Evolutionary conservation across 2,888 invertebrate species (phyloP).

Genomic region (Amiota mariae): DNA sequence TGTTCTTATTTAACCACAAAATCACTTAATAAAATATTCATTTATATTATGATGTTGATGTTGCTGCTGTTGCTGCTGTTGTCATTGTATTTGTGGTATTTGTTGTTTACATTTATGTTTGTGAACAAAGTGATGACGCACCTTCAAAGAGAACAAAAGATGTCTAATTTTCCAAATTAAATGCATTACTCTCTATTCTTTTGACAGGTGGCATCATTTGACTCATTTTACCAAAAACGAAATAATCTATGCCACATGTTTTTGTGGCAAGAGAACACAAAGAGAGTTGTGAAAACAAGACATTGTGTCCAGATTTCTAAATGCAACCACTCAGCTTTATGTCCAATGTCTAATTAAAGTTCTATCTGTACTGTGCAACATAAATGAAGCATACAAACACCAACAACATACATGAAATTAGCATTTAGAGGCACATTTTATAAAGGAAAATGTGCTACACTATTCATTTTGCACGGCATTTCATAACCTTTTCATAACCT

Average conservation of each 20-base stretch:
- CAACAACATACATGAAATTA: constrained; percentile 15
- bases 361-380: not conserved
- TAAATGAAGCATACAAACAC: constrained; percentile 9
- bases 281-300: too few species aligned
- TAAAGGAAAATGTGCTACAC: constrained; percentile 16
- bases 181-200: too few species aligned
- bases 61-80: too few species aligned
- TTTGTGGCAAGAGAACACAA: too few species aligned
- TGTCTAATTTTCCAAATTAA: too few species aligned
- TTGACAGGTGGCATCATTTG: too few species aligned
- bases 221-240: too few species aligned
- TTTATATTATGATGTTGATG: not conserved
- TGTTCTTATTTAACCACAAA: not conserved
- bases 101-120: not conserved
- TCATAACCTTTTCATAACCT: constrained; percentile 16
- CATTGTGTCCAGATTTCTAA: too few species aligned
- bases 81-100: constrained; percentile 15
- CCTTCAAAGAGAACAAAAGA: not conserved
- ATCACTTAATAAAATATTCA: constrained; percentile 24
- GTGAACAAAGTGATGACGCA: not conserved
- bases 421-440: constrained; percentile 25
- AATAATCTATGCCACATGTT: too few species aligned
- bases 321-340: too few species aligned
- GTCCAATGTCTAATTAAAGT: constrained; percentile 27
- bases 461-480: constrained; percentile 11